A percentile compares a stretch with the other conserved stretches of the same genome.
These are phyloP conservation scores for Dendrophyllia cribrosa DNA, from an alignment of 64 coral and sea anemone genomes.

Conservation along the genomic window DNA sequence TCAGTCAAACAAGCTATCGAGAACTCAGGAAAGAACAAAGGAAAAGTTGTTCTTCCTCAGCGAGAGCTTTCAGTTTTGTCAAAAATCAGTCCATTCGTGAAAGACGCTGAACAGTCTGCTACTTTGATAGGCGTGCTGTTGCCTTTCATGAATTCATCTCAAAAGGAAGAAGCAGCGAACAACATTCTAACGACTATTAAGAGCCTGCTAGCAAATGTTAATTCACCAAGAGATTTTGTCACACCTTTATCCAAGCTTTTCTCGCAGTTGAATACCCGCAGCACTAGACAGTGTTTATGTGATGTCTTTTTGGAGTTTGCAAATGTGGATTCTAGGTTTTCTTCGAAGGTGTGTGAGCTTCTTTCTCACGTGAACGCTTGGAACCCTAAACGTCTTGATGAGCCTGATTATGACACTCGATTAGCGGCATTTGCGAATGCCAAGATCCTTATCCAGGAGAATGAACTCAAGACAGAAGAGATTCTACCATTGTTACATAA, in stretches of 20 bases:
- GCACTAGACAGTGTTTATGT: conserved; percentile 79
- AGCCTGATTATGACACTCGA: conserved; percentile 81
- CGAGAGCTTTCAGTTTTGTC: conserved; percentile 95
- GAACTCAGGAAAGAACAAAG: conserved; percentile 38
- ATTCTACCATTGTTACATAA: conserved; percentile 76
- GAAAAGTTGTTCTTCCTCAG: conserved; percentile 60
- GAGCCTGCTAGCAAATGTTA: conserved; percentile 79
- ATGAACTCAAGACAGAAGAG: conserved; percentile 36
- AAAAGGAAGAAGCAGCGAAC: conserved; percentile 83
- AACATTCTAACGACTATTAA: conserved; percentile 75
- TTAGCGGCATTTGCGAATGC: conserved; percentile 62
- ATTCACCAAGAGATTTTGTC: conserved; percentile 48
- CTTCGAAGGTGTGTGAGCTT: conserved; percentile 33
- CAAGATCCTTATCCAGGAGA: conserved; percentile 40
- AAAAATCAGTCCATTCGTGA: conserved; percentile 88
- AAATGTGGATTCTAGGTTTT: conserved; percentile 55
- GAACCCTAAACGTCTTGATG: conserved; percentile 76
- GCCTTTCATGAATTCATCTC: conserved; percentile 65
- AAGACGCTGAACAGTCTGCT: conserved; percentile 71
- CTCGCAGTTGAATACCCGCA: conserved; percentile 72
- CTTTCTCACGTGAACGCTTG: conserved; percentile 75
- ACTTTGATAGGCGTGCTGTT: conserved; percentile 62
- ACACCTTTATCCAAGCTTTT: conserved; percentile 76
- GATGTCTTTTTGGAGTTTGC: conserved; percentile 75
- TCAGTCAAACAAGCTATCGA: conserved; percentile 71